phyloP scores from a whole-genome alignment of 2,113 vertebrate species.

The Aegotheles bennettii region DNA sequence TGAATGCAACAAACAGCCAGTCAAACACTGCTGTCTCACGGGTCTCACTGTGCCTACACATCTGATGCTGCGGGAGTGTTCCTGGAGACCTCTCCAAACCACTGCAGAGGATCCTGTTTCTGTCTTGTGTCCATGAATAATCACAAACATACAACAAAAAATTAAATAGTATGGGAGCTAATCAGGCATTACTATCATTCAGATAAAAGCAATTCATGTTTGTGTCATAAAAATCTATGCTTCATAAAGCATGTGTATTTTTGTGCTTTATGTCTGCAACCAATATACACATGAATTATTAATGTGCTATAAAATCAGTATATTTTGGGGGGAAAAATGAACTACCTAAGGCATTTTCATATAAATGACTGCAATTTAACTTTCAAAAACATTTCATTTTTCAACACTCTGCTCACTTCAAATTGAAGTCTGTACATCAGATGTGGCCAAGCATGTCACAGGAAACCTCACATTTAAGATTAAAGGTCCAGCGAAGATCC shows the following conservation, averaged over 20 bases:
- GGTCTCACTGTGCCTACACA: not conserved
- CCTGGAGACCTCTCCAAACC: not conserved
- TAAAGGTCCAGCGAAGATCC: not conserved
- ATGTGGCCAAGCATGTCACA: constrained; percentile 7
- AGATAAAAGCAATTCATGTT: constrained; percentile 12
- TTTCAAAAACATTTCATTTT: constrained; percentile 39
- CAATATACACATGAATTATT: constrained; percentile 54
- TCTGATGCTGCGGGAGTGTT: not conserved
- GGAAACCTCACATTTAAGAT: not conserved
- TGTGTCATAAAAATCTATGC: constrained; percentile 11
- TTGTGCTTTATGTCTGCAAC: constrained; percentile 14
- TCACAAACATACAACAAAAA: not conserved
- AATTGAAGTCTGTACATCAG: not conserved
- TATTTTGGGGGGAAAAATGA: not conserved
- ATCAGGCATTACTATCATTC: constrained; percentile 1
- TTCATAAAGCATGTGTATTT: constrained; percentile 5
- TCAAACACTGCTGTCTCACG: not conserved
- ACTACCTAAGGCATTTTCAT: constrained; percentile 39
- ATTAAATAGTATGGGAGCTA: constrained; percentile 9
- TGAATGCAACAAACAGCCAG: not conserved
- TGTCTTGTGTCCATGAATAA: not conserved
- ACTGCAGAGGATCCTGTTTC: not conserved
- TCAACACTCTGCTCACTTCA: not conserved
- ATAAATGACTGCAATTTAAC: constrained; percentile 51
- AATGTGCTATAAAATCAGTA: constrained; percentile 24